phyloP scores from a whole-genome alignment of 1,140 invertebrate genomes.

The Uloborus diversus region DNA sequence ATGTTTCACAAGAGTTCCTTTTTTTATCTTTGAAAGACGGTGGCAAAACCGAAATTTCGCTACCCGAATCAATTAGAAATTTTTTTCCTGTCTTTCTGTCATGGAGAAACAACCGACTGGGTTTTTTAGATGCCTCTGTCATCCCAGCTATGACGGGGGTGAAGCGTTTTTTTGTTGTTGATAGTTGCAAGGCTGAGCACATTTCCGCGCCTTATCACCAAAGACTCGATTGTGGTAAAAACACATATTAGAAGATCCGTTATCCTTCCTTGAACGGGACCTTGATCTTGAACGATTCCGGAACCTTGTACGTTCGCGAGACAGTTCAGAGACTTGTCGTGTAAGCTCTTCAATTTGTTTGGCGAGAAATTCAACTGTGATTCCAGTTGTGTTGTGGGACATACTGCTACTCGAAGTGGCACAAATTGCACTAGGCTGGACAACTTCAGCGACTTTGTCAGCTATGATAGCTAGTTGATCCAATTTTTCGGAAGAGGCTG shows the following conservation, averaged over 20 bases:
- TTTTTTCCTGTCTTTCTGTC: not conserved
- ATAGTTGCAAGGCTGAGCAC: not conserved
- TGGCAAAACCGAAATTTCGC: not conserved
- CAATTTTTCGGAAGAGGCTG: not conserved
- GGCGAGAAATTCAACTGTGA: not conserved
- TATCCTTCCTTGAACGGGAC: not conserved
- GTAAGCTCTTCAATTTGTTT: not conserved
- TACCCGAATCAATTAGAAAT: not conserved
- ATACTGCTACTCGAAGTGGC: not conserved
- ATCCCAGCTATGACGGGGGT: not conserved
- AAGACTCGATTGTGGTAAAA: not conserved
- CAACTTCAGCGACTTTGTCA: slow-evolving; percentile 1
- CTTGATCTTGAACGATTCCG: not conserved
- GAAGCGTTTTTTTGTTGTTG: slow-evolving; percentile 1
- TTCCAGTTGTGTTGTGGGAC: not conserved
- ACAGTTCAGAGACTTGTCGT: not conserved
- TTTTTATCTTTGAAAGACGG: not conserved
- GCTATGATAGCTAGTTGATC: not conserved
- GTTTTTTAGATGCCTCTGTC: not conserved
- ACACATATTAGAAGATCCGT: not conserved
- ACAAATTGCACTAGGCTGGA: not conserved
- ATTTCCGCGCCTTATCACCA: not conserved
- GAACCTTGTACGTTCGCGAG: not conserved
- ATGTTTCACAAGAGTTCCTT: not conserved
- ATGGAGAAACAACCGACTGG: not conserved